These are phyloP conservation scores for Polydrusus pterygomalis DNA, from an alignment of 2,888 invertebrate species.

Conservation along the genomic window DNA sequence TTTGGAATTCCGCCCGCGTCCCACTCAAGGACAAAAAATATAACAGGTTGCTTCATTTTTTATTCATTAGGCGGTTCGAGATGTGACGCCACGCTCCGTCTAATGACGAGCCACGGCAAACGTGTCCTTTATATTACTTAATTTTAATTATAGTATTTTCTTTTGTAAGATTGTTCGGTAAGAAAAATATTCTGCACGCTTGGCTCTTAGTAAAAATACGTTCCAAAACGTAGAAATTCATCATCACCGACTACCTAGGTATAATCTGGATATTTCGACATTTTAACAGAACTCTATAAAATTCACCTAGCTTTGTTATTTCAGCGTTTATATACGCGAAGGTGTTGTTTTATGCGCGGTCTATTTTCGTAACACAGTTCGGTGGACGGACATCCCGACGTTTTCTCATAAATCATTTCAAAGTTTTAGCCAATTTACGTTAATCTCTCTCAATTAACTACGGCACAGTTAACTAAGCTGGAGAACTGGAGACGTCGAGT, in stretches of 20 bases:
- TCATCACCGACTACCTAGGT: no score
- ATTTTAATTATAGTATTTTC: neutral
- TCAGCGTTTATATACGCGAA: conserved; percentile 6
- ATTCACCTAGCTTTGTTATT: conserved; percentile 3
- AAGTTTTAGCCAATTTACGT: no score
- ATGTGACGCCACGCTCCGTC: neutral
- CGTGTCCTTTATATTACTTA: neutral
- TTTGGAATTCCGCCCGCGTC: conserved; percentile 1
- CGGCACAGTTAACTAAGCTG: no score
- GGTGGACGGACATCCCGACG: neutral
- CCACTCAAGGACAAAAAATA: conserved; percentile 25
- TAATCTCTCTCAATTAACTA: no score
- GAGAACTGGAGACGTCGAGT: no score
- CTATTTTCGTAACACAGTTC: conserved; percentile 5
- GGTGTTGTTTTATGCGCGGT: conserved; percentile 7
- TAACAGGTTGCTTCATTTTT: conserved; percentile 30
- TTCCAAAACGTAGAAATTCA: no score
- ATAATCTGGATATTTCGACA: neutral
- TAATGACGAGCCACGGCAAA: conserved; percentile 7
- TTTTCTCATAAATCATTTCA: neutral
- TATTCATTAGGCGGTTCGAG: neutral
- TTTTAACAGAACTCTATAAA: neutral
- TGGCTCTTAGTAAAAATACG: no score
- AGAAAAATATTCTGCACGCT: no score
- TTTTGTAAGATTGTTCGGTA: no score